A percentile compares a stretch with the other conserved stretches of the same genome.
These are phyloP conservation scores for Sturmia bella DNA, from an alignment of 2,888 invertebrate species.

Conservation along the genomic window DNA sequence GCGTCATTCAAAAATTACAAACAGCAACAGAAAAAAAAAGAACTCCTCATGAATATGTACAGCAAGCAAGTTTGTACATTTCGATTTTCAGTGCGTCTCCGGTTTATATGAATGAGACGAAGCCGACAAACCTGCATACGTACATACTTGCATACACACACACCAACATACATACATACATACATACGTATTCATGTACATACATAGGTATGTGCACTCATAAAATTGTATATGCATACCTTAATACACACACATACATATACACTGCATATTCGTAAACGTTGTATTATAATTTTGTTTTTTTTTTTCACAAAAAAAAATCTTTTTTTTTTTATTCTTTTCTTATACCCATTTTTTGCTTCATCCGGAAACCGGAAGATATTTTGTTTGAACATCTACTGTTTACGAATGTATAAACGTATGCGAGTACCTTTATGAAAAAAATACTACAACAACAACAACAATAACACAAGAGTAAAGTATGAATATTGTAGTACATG, in stretches of 20 bases:
- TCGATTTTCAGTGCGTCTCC: slow-evolving; percentile 55
- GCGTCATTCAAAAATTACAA: slow-evolving; percentile 45
- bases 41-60: slow-evolving; percentile 37
- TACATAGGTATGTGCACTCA: background rate
- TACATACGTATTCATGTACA: background rate
- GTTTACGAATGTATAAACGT: slow-evolving; percentile 24
- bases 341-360: slow-evolving; percentile 48
- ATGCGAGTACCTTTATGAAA: background rate
- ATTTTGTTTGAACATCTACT: slow-evolving; percentile 69
- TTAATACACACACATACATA: background rate
- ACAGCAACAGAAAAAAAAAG: slow-evolving; percentile 22
- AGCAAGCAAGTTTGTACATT: slow-evolving; percentile 34
- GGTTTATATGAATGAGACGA: slow-evolving; percentile 36
- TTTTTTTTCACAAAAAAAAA: slow-evolving; percentile 17
- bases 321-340: slow-evolving; percentile 34
- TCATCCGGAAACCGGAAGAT: slow-evolving; percentile 70
- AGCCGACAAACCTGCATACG: background rate
- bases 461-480: slow-evolving; percentile 47
- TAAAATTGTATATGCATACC: background rate
- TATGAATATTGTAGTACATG: slow-evolving; percentile 22
- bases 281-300: slow-evolving; percentile 33
- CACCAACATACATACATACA: too few species aligned
- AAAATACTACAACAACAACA: slow-evolving; percentile 26
- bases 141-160: background rate
- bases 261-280: slow-evolving; percentile 53